Percentiles rank a stretch among this genome's conserved stretches.
Evolutionary conservation across 2,888 invertebrate species (phyloP).

Genomic region (Pinctada fucata): DNA sequence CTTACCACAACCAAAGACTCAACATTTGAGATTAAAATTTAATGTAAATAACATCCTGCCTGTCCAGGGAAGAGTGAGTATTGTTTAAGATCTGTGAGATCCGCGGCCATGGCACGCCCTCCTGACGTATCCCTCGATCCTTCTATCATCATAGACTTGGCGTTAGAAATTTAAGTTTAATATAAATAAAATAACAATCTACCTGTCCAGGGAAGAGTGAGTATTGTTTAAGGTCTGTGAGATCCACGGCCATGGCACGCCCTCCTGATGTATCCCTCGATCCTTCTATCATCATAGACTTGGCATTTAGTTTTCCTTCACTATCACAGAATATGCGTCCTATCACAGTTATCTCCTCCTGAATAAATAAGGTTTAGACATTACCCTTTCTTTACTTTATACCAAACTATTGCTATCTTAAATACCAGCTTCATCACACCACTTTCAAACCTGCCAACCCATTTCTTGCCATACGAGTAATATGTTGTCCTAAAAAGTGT

Average conservation of each 20-base stretch:
- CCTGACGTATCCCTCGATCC: constrained; percentile 78
- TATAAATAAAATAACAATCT: not conserved
- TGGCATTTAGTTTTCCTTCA: constrained; percentile 84
- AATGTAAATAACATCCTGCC: constrained; percentile 58
- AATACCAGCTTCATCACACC: too few relatives aligned
- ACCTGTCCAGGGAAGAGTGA: constrained; percentile 88
- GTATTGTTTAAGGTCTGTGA: constrained; percentile 80
- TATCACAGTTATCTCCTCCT: constrained; percentile 79
- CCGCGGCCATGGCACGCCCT: constrained; percentile 78
- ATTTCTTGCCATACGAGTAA: too few relatives aligned
- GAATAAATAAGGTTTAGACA: constrained; percentile 32
- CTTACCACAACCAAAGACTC: constrained; percentile 86
- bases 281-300: constrained; percentile 85
- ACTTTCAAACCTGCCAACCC: too few relatives aligned
- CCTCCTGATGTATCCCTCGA: constrained; percentile 76
- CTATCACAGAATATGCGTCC: constrained; percentile 89
- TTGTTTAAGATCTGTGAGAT: constrained; percentile 79
- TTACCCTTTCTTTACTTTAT: not conserved
- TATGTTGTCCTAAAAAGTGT: too few relatives aligned
- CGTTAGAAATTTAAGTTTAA: constrained; percentile 76
- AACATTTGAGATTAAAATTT: constrained; percentile 77
- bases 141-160: constrained; percentile 84
- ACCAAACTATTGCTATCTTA: not conserved
- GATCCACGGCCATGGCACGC: constrained; percentile 77
- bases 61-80: constrained; percentile 89